Base-by-base conservation (phyloP, 1,140 invertebrate species). In the Patella vulgata region DNA sequence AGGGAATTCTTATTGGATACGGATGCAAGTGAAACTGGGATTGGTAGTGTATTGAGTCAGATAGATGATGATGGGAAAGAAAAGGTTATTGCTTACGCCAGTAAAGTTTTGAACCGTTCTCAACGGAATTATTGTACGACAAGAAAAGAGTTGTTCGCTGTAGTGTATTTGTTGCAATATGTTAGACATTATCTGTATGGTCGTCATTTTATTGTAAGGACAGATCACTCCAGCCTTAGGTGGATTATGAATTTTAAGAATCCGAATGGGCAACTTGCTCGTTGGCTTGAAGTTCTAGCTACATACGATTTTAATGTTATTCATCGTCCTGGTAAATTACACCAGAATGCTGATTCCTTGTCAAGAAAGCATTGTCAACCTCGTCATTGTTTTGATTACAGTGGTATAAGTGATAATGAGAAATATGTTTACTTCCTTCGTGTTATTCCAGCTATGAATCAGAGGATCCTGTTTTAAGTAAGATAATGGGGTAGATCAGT, bases 21-120 rank as follows among this genome's bases (percentile, higher is more conserved):
- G 21, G 71, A 74, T 59, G 69, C 63, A 12, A 58, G 48, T 25
- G 51, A 66, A 19, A 19, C 36, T 25, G 71, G 53, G 11, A 48
- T 78, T 17, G 73, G 73, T 14, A 68, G 61, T 2, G 75, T 75
- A 1, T 66, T 81, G 19, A 54, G 54, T 17, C 73, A 79, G 53
- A 27, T 50, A 23, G 40, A 67, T 25, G 65, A 65, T 14, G 59
- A 64, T 46, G 42, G 48, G 17, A 63, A 73, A 36, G 21, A 58
- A 21, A 25, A 50, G n/a, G 59, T 66, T 2, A 63, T 75, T 17
- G 59, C 57, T 2, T 74, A 66, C 50, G 43, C n/a, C 14, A 70
- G 59, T 39, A 48, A 51, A 36, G 39, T 54, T 14, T 43, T 74
- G 17, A 28, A 25, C 5, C 8, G 28, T 27, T 19, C 54, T 6